These are phyloP conservation scores for Crematogaster levior DNA, from an alignment of 2,888 invertebrate genomes.

Conservation along the genomic window DNA sequence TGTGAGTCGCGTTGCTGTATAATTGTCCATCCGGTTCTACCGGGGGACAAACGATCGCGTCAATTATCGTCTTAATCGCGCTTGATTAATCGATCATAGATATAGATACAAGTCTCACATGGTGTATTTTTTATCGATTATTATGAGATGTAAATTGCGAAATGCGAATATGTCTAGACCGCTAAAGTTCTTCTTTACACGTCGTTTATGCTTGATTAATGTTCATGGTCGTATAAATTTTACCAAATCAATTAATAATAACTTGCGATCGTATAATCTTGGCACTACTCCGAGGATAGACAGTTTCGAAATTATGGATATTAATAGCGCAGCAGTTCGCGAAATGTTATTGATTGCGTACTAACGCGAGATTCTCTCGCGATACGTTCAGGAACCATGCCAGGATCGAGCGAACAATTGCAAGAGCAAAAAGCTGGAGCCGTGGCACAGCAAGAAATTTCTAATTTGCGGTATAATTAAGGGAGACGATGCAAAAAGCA, in stretches of 20 bases:
- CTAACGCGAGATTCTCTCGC: slow-evolving; percentile 64
- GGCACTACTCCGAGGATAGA: slow-evolving; percentile 12
- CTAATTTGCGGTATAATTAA: slow-evolving; percentile 86
- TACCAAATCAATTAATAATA: background rate
- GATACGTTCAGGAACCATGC: slow-evolving; percentile 72
- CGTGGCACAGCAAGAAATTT: slow-evolving; percentile 82
- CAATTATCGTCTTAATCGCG: slow-evolving; percentile 44
- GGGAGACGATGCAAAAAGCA: slow-evolving; percentile 83
- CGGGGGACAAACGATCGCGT: slow-evolving; percentile 23
- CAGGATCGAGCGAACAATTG: slow-evolving; percentile 77
- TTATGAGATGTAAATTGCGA: slow-evolving; percentile 1
- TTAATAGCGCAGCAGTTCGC: slow-evolving; percentile 42
- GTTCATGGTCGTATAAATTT: background rate
- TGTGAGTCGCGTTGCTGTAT: slow-evolving; percentile 19
- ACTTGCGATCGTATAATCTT: background rate
- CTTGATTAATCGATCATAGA: slow-evolving; percentile 23
- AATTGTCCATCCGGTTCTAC: slow-evolving; percentile 21
- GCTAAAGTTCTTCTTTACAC: background rate
- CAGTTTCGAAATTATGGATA: slow-evolving; percentile 26
- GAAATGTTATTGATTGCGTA: slow-evolving; percentile 68
- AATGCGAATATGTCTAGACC: background rate
- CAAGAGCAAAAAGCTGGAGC: slow-evolving; percentile 78
- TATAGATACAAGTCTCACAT: background rate
- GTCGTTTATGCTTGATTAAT: background rate
- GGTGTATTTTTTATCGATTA: background rate